These are phyloP conservation scores for Caenorhabditis macrosperma DNA, from an alignment of 2,888 invertebrate genomes.

Conservation along the genomic window DNA sequence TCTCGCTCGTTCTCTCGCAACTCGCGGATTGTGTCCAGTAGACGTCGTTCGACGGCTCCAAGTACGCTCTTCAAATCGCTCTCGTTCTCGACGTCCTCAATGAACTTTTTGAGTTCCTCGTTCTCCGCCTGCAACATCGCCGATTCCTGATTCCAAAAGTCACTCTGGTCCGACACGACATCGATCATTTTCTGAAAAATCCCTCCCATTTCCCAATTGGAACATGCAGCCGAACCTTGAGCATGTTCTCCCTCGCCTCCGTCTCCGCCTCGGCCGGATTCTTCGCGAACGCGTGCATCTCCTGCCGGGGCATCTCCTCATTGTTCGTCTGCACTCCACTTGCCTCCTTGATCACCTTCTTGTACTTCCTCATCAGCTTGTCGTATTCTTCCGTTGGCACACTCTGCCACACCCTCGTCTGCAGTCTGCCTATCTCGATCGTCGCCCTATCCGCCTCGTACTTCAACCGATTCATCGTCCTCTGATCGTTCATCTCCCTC, in stretches of 20 bases:
- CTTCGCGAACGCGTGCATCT: slow-evolving; percentile 5
- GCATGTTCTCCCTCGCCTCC: slow-evolving; percentile 50
- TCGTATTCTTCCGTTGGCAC: slow-evolving; percentile 70
- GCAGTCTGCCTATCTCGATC: slow-evolving; percentile 73
- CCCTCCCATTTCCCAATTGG: too few relatives aligned
- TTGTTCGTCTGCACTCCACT: slow-evolving; percentile 40
- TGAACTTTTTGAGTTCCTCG: slow-evolving; percentile 71
- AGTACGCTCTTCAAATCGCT: slow-evolving; percentile 74
- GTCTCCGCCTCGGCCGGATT: slow-evolving; percentile 24
- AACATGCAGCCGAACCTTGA: too few relatives aligned
- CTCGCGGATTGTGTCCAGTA: slow-evolving; percentile 74
- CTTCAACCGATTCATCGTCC: slow-evolving; percentile 29
- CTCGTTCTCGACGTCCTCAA: slow-evolving; percentile 75
- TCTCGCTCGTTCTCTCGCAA: slow-evolving; percentile 71
- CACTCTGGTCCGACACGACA: slow-evolving; percentile 71
- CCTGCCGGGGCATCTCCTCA: slow-evolving; percentile 39
- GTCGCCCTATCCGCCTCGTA: slow-evolving; percentile 45
- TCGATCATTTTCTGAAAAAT: slow-evolving; percentile 67
- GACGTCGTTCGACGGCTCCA: slow-evolving; percentile 73
- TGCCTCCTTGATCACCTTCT: slow-evolving; percentile 58
- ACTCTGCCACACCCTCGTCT: slow-evolving; percentile 72
- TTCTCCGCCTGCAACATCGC: slow-evolving; percentile 69
- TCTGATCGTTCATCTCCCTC: slow-evolving; percentile 7
- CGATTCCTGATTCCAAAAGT: slow-evolving; percentile 70
- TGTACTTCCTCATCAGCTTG: slow-evolving; percentile 64